phyloP scores from a whole-genome alignment of 1,140 invertebrate species.

The Neomicropteryx cornuta region DNA sequence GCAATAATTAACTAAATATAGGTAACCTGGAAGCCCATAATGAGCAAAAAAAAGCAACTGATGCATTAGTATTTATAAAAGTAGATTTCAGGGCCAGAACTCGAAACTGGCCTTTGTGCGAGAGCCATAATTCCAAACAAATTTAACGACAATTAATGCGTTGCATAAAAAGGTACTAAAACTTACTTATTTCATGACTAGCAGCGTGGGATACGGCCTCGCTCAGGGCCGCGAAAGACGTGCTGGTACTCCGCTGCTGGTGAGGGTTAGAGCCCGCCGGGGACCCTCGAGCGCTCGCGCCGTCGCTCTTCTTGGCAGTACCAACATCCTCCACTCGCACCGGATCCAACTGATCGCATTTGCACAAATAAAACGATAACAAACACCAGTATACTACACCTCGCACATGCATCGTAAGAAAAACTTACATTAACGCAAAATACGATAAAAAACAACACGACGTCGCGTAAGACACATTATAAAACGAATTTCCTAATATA shows the following conservation, averaged over 20 bases:
- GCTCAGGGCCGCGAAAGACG: no score
- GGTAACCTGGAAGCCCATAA: no score
- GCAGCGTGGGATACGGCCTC: no score
- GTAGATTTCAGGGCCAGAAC: no score
- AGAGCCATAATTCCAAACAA: no score
- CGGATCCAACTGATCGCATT: constrained; percentile 30
- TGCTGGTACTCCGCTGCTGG: no score
- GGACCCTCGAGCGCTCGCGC: constrained; percentile 25
- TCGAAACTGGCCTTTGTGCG: no score
- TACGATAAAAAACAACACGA: constrained; percentile 23
- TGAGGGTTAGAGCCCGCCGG: no score
- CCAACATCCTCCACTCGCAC: constrained; percentile 24
- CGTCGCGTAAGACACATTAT: constrained; percentile 20
- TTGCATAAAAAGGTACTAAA: constrained; percentile 16
- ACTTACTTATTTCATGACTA: constrained; percentile 35
- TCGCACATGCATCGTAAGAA: constrained; percentile 38
- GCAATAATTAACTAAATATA: no score
- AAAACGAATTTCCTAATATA: constrained; percentile 30
- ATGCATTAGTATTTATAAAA: no score
- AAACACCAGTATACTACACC: constrained; percentile 37
- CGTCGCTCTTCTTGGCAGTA: constrained; percentile 26
- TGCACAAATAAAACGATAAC: constrained; percentile 33
- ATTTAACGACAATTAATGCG: no score
- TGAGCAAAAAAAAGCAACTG: no score
- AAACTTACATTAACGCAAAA: constrained; percentile 28